phyloP scores from a whole-genome alignment of 2,888 invertebrate genomes.

The Rotaria socialis region DNA sequence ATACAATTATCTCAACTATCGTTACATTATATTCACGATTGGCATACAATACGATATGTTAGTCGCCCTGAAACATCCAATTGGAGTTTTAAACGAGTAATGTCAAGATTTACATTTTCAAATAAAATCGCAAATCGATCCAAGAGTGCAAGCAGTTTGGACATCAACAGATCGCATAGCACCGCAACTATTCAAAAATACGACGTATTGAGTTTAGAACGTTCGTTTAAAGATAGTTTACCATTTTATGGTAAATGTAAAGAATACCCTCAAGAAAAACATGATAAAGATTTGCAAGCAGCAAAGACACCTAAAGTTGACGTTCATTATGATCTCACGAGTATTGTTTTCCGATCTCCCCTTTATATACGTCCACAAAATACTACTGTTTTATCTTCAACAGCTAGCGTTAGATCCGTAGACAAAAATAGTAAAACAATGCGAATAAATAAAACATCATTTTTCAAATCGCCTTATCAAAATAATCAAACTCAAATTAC shows the following conservation, averaged over 20 bases:
- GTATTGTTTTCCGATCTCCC: background rate
- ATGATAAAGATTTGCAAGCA: background rate
- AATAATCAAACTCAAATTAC: background rate
- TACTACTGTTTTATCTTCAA: background rate
- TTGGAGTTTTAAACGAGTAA: background rate
- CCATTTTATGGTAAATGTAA: background rate
- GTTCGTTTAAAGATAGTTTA: background rate
- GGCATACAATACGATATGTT: background rate
- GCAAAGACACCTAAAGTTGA: background rate
- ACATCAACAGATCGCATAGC: background rate
- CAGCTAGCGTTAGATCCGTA: background rate
- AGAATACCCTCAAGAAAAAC: background rate
- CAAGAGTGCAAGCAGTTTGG: background rate
- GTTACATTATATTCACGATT: background rate
- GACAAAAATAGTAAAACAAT: background rate
- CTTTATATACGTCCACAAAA: background rate
- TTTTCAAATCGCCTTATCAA: too few relatives aligned
- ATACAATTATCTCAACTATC: background rate
- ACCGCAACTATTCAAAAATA: background rate
- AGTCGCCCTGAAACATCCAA: background rate
- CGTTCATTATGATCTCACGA: background rate
- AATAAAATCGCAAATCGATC: background rate
- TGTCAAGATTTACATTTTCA: background rate
- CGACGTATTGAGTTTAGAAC: background rate
- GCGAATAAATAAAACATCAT: background rate